These are phyloP conservation scores for Beris morrisii DNA, from an alignment of 2,888 invertebrate species.

Conservation along the genomic window DNA sequence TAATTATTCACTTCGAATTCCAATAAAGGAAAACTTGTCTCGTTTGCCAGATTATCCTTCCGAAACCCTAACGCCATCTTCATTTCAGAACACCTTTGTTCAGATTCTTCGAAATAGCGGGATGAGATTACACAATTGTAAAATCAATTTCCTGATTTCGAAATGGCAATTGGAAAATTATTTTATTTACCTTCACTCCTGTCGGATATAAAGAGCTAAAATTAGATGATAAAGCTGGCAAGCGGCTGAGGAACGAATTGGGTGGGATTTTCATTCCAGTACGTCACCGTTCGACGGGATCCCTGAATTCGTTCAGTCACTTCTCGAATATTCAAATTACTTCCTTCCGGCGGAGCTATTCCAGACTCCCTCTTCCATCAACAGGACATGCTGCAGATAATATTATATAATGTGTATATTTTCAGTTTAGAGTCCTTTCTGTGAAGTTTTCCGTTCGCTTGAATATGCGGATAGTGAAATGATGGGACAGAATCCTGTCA, in stretches of 20 bases:
- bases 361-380: conserved; percentile 14
- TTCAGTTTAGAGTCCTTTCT: too few species aligned
- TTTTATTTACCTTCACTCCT: conserved; percentile 29
- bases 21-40: too few species aligned
- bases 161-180: conserved; percentile 30
- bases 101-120: too few species aligned
- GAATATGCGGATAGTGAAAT: too few species aligned
- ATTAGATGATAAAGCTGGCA: background rate
- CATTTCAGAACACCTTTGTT: too few species aligned
- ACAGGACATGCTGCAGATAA: background rate
- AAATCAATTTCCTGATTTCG: conserved; percentile 37
- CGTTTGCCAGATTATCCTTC: too few species aligned
- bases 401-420: background rate
- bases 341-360: conserved; percentile 31
- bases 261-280: background rate
- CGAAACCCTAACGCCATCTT: too few species aligned
- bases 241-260: background rate
- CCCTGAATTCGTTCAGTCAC: conserved; percentile 1
- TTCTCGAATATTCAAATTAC: conserved; percentile 36
- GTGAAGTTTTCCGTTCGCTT: too few species aligned
- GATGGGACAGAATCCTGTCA: too few species aligned
- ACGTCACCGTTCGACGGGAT: conserved; percentile 7
- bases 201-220: too few species aligned
- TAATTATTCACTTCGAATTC: too few species aligned
- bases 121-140: conserved; percentile 10